A percentile compares a stretch with the other conserved stretches of the same genome.
phyloP scores from a whole-genome alignment of 2,113 vertebrate genomes.

The Oceanites oceanicus region DNA sequence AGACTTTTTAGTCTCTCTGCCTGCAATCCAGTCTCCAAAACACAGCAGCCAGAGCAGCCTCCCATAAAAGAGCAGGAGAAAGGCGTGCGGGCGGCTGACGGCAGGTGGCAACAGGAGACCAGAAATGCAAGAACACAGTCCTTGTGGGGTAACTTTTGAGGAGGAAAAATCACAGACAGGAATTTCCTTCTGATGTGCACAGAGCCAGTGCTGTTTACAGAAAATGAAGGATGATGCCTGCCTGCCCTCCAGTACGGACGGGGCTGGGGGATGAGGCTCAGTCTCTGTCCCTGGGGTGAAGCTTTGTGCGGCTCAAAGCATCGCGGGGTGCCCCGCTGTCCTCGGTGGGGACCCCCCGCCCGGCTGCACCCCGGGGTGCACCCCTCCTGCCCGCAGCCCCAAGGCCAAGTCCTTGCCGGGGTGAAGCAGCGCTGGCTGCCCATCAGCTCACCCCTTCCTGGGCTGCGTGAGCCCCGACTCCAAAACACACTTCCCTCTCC shows the following conservation, averaged over 20 bases:
- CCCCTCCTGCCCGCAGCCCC: not conserved
- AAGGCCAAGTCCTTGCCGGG: not conserved
- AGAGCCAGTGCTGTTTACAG: rapidly evolving
- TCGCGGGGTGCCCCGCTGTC: not conserved
- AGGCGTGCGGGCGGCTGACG: not conserved
- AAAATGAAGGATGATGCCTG: rapidly evolving
- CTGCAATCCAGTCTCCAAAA: rapidly evolving
- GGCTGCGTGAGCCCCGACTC: not conserved
- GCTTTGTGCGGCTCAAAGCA: not conserved
- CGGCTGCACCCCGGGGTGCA: not conserved
- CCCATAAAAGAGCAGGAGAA: rapidly evolving
- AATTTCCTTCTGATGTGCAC: not conserved
- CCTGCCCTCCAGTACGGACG: not conserved
- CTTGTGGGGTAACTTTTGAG: not conserved
- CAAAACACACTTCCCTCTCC: no score
- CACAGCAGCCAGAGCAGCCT: not conserved
- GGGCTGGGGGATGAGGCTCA: not conserved
- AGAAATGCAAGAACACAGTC: rapidly evolving
- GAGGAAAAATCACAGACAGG: rapidly evolving
- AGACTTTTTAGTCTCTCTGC: not conserved
- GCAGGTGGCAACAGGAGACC: constrained; percentile 24
- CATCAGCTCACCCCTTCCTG: rapidly evolving
- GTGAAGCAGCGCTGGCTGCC: not conserved
- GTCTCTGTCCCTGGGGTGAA: not conserved
- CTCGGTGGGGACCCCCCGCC: not conserved